Evolutionary conservation across 2,797 vertebrate species (phyloP).

Genomic region (Coregonus suidteri): DNA sequence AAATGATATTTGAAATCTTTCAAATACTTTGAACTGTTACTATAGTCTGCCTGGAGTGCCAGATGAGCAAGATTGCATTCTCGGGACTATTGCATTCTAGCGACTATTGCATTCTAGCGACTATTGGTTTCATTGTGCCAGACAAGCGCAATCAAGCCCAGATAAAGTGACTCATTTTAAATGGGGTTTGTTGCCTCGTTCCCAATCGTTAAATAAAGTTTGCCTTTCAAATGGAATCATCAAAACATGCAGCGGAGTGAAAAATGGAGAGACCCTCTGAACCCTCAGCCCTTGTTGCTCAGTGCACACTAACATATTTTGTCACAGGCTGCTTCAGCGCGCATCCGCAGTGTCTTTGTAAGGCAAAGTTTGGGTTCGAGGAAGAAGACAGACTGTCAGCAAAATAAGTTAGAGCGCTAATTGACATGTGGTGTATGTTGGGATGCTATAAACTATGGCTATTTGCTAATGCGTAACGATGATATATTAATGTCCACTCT

Average conservation of each 20-base stretch:
- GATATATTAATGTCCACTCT: slow-evolving; percentile 49
- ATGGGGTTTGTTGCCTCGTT: slow-evolving; percentile 6
- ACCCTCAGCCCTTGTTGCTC: not conserved
- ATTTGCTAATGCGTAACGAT: slow-evolving; percentile 53
- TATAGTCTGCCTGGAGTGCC: not conserved
- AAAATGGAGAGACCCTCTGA: not conserved
- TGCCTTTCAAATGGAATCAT: slow-evolving; percentile 12
- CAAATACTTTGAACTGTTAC: not conserved
- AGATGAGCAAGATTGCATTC: not conserved
- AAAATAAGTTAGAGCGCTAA: slow-evolving; percentile 2
- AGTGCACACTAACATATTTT: not conserved
- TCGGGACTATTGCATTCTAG: not conserved
- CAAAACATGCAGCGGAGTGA: not conserved
- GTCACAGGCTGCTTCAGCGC: not conserved
- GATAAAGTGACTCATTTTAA: not conserved
- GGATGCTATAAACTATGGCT: slow-evolving; percentile 48
- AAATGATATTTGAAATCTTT: not conserved
- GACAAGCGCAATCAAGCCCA: not conserved
- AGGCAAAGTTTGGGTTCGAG: slow-evolving; percentile 5
- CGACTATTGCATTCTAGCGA: too few species aligned
- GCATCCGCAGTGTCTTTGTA: not conserved
- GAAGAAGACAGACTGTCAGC: slow-evolving; percentile 6
- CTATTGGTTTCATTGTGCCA: not conserved
- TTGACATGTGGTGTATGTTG: slow-evolving; percentile 16
- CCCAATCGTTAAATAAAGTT: slow-evolving; percentile 13